Evolutionary conservation across 2,888 invertebrate genomes (phyloP), one percentile per base, ranked within the genome.

Genomic region (Ypsolopha sequella): DNA sequence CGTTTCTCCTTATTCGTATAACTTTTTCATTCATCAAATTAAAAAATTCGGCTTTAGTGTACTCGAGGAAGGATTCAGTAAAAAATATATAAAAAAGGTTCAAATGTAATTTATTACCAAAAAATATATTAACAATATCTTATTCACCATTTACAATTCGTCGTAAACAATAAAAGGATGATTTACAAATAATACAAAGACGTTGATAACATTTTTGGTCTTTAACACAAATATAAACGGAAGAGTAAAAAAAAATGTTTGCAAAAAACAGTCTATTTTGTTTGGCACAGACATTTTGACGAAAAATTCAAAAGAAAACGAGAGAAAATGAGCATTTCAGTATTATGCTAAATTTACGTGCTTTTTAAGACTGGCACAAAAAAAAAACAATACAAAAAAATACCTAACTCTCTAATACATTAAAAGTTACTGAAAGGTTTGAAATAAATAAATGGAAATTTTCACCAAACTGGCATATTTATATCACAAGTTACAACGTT

Each of bases 21-120:
- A n/a, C n/a, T 52, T 51, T 49, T 41, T 51, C 47, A 47, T 8
- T 47, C 47, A 36, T 47, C 47, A 49, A 49, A 24, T 41, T 49
- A 13, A n/a, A n/a, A n/a, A n/a, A n/a, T n/a, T n/a, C n/a, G n/a
- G n/a, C n/a, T n/a, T n/a, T n/a, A 24, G 24, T 24, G 24, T 24
- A 24, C 24, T 24, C 4, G 4, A 24, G 24, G 4, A 24, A 24
- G 24, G 24, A 24, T 2, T 2, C 24, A 24, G 24, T 24, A 24
- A 24, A 24, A 24, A 24, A 3, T 24, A 24, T 3, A 24, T 24
- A 24, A 24, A 24, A 24, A 3, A 24, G 24, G 24, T 24, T 24
- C 24, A 24, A 24, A 24, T 24, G 24, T 24, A 49, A 6, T 49
- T 49, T 39, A 41, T 24, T 41, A 24, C 48, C 35, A 47, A 47